These are phyloP conservation scores for Anastatus disparis DNA, from an alignment of 1,140 invertebrate species.

Conservation along the genomic window DNA sequence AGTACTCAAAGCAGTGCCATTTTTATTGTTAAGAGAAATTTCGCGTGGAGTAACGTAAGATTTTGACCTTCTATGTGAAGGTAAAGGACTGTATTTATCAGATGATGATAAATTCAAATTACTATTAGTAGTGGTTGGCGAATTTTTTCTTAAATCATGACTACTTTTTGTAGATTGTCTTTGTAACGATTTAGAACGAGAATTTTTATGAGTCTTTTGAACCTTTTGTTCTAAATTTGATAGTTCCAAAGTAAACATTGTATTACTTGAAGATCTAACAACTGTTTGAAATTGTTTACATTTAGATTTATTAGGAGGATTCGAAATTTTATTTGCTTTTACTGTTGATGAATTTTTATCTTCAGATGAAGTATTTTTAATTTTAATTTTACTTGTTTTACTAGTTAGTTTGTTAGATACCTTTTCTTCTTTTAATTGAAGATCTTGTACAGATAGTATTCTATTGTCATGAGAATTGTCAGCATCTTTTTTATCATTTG, in stretches of 20 bases:
- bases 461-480: slow-evolving; percentile 10
- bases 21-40: background rate
- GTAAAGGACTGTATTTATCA: background rate
- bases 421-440: background rate
- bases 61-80: slow-evolving; percentile 32
- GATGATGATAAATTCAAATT: slow-evolving; percentile 32
- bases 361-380: background rate
- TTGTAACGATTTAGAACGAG: background rate
- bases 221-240: background rate
- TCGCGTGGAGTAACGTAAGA: slow-evolving; percentile 31
- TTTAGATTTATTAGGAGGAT: background rate
- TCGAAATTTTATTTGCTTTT: background rate
- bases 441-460: background rate
- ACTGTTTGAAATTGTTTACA: background rate
- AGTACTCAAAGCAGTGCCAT: too few species aligned
- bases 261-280: background rate
- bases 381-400: too few species aligned
- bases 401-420: too few species aligned
- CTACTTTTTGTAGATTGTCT: background rate
- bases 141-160: background rate
- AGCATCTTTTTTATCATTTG: background rate
- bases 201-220: slow-evolving; percentile 5
- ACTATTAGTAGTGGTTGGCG: slow-evolving; percentile 30
- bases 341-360: background rate
- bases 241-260: background rate